These are phyloP conservation scores for Bradypodion ventrale DNA, from an alignment of 2,797 vertebrate species.

Conservation along the genomic window DNA sequence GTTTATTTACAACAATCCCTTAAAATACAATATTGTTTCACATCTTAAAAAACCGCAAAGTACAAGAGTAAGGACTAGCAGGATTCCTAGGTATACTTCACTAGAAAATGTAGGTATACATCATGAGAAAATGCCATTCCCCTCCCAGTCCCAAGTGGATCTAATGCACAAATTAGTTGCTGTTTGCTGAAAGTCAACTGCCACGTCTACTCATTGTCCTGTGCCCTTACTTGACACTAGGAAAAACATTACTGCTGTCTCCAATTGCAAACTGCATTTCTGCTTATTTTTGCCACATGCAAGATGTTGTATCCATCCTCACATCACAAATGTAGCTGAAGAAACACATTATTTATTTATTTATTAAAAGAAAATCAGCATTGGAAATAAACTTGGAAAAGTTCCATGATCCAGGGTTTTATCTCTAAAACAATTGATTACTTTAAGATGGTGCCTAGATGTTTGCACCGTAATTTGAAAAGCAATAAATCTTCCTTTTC, in stretches of 20 bases:
- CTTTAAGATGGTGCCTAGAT: background rate
- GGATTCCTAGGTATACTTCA: too few relatives aligned
- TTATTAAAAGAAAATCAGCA: background rate
- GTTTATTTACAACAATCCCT: conserved; percentile 8
- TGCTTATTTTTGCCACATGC: conserved; percentile 28
- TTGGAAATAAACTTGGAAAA: too few relatives aligned
- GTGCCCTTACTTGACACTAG: conserved; percentile 23
- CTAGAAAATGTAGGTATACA: conserved; percentile 23
- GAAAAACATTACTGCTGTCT: conserved; percentile 37
- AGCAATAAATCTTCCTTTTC: background rate
- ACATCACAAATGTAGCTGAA: conserved; percentile 1
- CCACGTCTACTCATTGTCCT: conserved; percentile 33
- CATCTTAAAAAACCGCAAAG: background rate
- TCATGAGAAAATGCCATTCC: conserved; percentile 29
- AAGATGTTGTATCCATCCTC: conserved; percentile 3
- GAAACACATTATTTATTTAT: background rate
- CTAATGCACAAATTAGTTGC: conserved; percentile 26
- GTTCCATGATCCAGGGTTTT: background rate
- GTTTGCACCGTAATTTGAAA: background rate
- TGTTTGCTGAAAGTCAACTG: conserved; percentile 36
- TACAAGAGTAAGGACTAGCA: background rate
- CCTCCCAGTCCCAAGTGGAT: conserved; percentile 22
- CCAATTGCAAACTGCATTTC: conserved; percentile 16
- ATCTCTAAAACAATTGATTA: background rate
- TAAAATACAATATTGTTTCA: conserved; percentile 18